Evolutionary conservation across 2,797 vertebrate species (phyloP).

Genomic region (Onychomys leucogaster): DNA sequence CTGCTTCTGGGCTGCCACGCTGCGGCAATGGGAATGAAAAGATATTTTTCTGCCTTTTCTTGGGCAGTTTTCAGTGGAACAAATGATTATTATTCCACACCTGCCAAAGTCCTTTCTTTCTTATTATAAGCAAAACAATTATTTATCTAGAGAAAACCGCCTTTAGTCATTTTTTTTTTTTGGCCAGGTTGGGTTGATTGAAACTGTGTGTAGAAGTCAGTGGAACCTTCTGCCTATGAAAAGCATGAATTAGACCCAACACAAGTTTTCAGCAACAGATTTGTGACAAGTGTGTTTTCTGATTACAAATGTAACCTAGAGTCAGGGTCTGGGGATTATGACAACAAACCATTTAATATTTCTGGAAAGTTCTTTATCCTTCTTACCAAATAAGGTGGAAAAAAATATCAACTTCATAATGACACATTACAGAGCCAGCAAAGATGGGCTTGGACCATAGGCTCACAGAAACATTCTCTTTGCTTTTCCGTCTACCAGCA

Average conservation of each 20-base stretch:
- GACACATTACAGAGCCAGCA: not conserved
- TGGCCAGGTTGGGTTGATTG: not conserved
- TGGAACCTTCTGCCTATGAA: not conserved
- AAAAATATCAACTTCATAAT: not conserved
- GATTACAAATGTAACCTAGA: not conserved
- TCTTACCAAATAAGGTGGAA: not conserved
- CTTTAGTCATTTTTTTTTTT: not conserved
- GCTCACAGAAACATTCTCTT: rapidly evolving
- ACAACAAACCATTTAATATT: not conserved
- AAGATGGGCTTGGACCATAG: not conserved
- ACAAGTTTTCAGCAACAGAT: not conserved
- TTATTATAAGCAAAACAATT: constrained; percentile 28
- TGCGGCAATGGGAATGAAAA: not conserved
- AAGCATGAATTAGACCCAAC: not conserved
- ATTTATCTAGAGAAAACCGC: not conserved
- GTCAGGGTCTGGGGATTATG: not conserved
- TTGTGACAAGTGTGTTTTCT: not conserved
- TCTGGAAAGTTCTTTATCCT: not conserved
- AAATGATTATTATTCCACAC: not conserved
- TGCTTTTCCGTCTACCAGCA: not conserved
- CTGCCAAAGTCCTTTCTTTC: not conserved
- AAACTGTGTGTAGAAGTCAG: not conserved
- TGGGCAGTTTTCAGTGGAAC: not conserved
- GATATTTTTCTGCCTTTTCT: not conserved
- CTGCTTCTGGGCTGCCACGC: not conserved